phyloP scores from a whole-genome alignment of 2,113 vertebrate species.

The Tragelaphus imberbis region DNA sequence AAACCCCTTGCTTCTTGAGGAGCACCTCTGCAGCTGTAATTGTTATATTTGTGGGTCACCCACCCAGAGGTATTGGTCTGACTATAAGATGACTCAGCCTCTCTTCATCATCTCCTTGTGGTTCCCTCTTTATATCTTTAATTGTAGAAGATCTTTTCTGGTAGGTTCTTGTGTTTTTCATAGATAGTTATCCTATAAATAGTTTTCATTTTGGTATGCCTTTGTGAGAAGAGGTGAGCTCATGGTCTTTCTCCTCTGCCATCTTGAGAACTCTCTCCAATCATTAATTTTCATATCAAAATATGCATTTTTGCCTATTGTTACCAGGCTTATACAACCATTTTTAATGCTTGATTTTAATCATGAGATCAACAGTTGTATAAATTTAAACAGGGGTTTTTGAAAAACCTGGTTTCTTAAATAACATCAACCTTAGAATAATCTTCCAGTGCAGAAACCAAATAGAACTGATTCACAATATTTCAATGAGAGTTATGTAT shows the following conservation, averaged over 20 bases:
- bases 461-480: neutral
- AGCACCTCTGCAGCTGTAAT: neutral
- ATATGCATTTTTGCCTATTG: neutral
- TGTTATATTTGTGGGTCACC: neutral
- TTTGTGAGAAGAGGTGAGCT: neutral
- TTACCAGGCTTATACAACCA: neutral
- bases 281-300: neutral
- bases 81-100: neutral
- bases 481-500: neutral
- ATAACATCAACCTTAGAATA: neutral
- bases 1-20: neutral
- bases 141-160: neutral
- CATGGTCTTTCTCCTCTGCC: neutral
- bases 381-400: constrained; percentile 26
- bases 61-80: neutral
- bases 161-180: neutral
- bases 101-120: neutral
- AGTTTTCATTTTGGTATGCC: neutral
- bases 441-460: neutral
- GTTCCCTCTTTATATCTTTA: neutral
- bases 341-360: neutral
- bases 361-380: neutral
- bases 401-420: neutral
- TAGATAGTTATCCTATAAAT: neutral
- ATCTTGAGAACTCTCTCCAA: neutral